Conservation (phyloP, 1,140 invertebrate species). For the Hirudo medicinalis region DNA sequence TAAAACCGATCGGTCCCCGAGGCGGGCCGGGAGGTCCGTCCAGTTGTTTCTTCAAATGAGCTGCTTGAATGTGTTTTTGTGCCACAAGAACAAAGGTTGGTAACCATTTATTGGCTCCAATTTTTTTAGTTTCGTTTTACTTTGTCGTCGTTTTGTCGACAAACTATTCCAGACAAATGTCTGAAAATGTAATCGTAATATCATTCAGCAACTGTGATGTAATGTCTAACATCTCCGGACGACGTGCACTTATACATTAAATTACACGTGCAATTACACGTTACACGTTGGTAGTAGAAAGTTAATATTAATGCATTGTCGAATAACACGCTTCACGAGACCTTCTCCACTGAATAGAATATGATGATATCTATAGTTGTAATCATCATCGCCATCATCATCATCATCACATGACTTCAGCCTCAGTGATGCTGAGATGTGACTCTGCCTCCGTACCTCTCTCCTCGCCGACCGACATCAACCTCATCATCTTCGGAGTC, state of each 20-base stretch:
- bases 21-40: neutral
- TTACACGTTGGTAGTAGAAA: no score
- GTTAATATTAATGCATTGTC: no score
- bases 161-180: no score
- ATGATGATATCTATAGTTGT: no score
- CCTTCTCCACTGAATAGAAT: neutral
- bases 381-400: no score
- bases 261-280: no score
- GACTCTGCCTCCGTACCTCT: neutral
- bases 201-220: neutral
- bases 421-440: neutral
- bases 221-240: neutral
- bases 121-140: neutral
- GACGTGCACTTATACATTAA: neutral
- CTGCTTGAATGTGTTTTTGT: constrained; percentile 2
- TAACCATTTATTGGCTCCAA: no score
- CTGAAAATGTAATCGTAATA: neutral
- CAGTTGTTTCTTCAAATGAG: neutral
- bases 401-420: neutral
- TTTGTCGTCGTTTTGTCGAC: neutral
- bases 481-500: neutral
- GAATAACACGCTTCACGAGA: no score
- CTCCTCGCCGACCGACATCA: neutral
- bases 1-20: neutral
- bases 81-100: neutral